A percentile compares a stretch with the other conserved stretches of the same genome.
Evolutionary conservation across 2,797 vertebrate genomes (phyloP).

Genomic region (Poeciliopsis infans): DNA sequence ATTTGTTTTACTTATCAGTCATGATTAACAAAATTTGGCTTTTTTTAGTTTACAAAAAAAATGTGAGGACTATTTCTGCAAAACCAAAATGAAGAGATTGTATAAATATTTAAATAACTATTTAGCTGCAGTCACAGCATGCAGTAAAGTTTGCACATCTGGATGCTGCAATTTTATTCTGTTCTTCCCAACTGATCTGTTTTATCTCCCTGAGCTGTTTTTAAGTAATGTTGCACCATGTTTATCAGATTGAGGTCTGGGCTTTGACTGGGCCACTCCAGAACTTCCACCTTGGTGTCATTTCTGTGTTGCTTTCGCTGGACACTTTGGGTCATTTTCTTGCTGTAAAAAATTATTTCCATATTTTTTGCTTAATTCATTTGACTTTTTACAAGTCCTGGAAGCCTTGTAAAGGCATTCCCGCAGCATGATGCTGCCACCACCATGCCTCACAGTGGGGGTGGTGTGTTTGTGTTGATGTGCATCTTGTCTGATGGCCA

Average conservation of each 20-base stretch:
- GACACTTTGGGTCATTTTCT: neutral
- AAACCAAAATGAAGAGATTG: neutral
- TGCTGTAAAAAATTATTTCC: neutral
- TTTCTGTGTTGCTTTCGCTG: neutral
- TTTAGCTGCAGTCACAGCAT: neutral
- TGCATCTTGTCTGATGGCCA: neutral
- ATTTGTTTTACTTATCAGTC: no score
- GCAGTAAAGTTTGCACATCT: neutral
- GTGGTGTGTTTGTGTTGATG: neutral
- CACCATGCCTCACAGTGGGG: no score
- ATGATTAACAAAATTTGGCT: neutral
- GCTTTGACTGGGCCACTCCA: neutral
- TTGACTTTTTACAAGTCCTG: neutral
- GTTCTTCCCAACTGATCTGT: neutral
- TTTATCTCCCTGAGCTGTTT: neutral
- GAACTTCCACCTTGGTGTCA: neutral
- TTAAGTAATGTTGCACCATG: neutral
- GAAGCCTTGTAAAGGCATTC: no score
- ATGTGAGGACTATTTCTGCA: neutral
- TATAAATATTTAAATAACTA: neutral
- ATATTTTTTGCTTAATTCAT: neutral
- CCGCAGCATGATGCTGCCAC: no score
- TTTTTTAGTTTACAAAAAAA: neutral
- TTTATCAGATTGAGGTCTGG: neutral
- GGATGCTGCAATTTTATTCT: neutral